Conservation (phyloP, 2,113 vertebrate species). For the Ailuropoda melanoleuca region DNA sequence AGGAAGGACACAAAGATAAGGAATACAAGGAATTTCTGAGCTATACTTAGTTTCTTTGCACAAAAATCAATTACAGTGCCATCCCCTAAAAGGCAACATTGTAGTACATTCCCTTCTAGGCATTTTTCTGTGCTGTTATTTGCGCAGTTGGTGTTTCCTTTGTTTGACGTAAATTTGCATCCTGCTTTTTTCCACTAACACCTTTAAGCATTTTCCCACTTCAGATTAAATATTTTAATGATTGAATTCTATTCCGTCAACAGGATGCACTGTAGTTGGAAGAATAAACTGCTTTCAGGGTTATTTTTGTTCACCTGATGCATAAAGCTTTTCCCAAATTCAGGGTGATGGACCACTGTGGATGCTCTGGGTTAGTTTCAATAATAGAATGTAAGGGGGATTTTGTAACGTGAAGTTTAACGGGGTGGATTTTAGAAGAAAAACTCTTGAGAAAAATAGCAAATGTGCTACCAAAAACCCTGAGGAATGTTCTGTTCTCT, state of each 20-base stretch:
- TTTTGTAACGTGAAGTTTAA: neutral
- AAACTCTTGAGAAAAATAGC: neutral
- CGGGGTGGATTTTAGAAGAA: neutral
- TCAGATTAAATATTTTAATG: conserved; percentile 26
- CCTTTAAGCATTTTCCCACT: neutral
- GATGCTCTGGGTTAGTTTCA: neutral
- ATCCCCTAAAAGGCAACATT: neutral
- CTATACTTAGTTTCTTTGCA: neutral
- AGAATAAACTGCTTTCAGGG: neutral
- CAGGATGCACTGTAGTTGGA: neutral
- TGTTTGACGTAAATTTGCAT: neutral
- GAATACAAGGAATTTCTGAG: neutral
- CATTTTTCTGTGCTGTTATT: neutral
- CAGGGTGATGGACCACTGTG: neutral
- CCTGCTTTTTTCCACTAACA: neutral
- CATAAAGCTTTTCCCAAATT: neutral
- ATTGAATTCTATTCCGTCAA: neutral
- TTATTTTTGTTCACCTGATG: neutral
- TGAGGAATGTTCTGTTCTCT: neutral
- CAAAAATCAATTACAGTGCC: neutral
- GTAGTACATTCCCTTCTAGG: neutral
- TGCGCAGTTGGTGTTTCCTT: neutral
- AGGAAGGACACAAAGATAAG: neutral
- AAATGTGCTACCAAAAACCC: neutral
- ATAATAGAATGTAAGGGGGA: neutral